Conservation (phyloP, 2,113 vertebrate genomes). For the Centrocercus urophasianus region DNA sequence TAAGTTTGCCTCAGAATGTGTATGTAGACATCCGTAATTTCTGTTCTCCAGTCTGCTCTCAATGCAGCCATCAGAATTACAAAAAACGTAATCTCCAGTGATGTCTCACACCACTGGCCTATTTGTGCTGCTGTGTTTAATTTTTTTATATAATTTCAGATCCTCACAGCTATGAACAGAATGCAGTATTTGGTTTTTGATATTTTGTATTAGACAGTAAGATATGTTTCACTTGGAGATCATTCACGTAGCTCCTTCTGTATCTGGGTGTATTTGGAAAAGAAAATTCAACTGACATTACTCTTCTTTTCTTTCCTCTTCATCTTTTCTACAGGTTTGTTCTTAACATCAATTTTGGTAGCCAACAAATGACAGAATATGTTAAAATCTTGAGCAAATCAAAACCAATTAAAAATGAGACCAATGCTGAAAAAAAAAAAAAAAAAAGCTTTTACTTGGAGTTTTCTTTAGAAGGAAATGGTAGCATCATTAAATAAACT, state of each 20-base stretch:
- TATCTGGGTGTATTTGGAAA: not conserved
- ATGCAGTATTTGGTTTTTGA: not conserved
- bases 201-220: not conserved
- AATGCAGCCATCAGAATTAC: not conserved
- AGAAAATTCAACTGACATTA: not conserved
- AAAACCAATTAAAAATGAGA: not conserved
- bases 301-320: not conserved
- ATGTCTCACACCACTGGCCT: conserved; percentile 5
- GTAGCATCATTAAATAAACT: not conserved
- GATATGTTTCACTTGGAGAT: not conserved
- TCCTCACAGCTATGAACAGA: not conserved
- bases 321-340: not conserved
- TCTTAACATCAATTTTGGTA: not conserved
- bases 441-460: not conserved
- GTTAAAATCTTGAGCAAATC: not conserved
- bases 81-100: not conserved
- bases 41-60: not conserved
- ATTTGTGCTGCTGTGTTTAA: not conserved
- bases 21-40: not conserved
- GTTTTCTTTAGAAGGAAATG: not conserved
- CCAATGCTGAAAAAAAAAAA: not conserved
- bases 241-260: not conserved
- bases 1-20: not conserved
- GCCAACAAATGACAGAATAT: not conserved
- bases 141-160: not conserved